A percentile compares a stretch with the other conserved stretches of the same genome.
phyloP scores from a whole-genome alignment of 2,797 vertebrate genomes.

The Hydrocynus forskahlii region DNA sequence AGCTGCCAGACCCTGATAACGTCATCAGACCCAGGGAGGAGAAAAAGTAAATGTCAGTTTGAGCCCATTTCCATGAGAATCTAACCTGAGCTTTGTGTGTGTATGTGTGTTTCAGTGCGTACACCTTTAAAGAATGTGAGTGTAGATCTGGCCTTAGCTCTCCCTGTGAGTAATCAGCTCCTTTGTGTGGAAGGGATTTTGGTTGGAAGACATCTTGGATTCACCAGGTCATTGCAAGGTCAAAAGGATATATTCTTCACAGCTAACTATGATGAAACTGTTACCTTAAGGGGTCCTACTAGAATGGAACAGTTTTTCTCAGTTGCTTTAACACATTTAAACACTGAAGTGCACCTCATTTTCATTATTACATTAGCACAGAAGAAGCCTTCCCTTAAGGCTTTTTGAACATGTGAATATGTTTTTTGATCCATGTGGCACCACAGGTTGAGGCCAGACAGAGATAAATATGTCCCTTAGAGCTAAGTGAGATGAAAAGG shows the following conservation, averaged over 20 bases:
- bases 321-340: too few species aligned
- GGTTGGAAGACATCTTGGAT: neutral
- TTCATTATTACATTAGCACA: too few species aligned
- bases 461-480: too few species aligned
- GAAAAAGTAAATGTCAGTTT: constrained; percentile 26
- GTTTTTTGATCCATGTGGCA: too few species aligned
- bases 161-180: neutral
- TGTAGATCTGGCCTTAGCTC: neutral
- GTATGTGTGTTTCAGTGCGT: neutral
- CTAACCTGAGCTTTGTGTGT: neutral
- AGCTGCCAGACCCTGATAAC: constrained; percentile 3
- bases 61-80: constrained; percentile 9
- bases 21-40: constrained; percentile 17
- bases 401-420: too few species aligned
- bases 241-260: neutral
- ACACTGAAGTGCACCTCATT: too few species aligned
- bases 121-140: neutral
- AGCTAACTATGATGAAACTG: neutral
- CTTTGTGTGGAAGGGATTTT: neutral
- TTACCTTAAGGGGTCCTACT: neutral
- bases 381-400: too few species aligned
- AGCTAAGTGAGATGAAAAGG: too few species aligned
- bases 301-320: neutral
- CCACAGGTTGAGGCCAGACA: too few species aligned
- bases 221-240: neutral